Evolutionary conservation across 2,113 vertebrate species (phyloP).

Genomic region (Regulus satrapa): DNA sequence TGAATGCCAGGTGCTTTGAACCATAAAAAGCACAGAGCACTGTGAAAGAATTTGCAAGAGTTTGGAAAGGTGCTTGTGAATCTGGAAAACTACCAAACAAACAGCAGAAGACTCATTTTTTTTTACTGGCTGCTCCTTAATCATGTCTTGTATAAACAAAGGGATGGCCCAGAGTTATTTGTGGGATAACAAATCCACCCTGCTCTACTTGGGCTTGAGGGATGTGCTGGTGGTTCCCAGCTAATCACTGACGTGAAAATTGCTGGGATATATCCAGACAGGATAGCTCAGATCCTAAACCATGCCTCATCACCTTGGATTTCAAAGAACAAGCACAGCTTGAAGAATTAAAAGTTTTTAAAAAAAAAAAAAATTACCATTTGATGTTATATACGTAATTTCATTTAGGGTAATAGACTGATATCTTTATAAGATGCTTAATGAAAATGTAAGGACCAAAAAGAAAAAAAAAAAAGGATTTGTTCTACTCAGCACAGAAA

Average conservation of each 20-base stretch:
- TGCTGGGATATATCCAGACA: neutral
- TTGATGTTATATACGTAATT: neutral
- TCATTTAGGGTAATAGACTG: neutral
- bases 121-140: neutral
- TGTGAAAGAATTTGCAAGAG: neutral
- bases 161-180: neutral
- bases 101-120: neutral
- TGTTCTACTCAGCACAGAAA: too few relatives aligned
- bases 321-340: neutral
- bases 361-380: neutral
- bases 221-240: neutral
- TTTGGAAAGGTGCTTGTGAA: neutral
- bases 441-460: neutral
- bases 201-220: neutral
- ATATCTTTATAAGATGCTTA: neutral
- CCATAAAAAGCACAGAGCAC: neutral
- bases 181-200: neutral
- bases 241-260: constrained; percentile 13
- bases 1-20: neutral
- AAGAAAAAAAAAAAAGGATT: too few relatives aligned
- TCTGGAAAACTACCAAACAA: too few relatives aligned
- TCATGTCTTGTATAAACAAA: neutral
- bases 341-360: too few relatives aligned
- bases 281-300: neutral
- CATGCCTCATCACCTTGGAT: neutral